Evolutionary conservation across 2,888 invertebrate genomes (phyloP).

Genomic region (Acanthosepion lycidas): DNA sequence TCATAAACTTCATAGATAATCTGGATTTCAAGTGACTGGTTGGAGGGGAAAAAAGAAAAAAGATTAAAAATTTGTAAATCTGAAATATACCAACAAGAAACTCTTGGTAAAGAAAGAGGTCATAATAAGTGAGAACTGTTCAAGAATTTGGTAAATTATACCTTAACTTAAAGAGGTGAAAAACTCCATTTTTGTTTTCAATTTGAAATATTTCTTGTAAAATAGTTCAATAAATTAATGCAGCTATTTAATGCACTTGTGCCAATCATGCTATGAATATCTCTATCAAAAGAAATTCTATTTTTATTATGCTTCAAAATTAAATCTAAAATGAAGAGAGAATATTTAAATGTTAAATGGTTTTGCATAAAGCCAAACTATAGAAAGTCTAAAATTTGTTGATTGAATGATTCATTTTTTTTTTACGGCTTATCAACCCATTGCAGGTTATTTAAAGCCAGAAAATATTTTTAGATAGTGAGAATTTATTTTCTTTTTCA

Average conservation of each 20-base stretch:
- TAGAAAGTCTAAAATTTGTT: too few species aligned
- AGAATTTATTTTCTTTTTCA: too few species aligned
- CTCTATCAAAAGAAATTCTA: not conserved
- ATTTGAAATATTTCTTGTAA: not conserved
- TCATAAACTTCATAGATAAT: conserved; percentile 85
- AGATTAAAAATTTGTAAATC: not conserved
- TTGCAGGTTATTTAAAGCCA: too few species aligned
- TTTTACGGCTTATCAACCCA: too few species aligned
- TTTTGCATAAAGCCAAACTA: too few species aligned
- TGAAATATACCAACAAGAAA: not conserved
- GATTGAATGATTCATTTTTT: too few species aligned
- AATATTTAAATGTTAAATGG: too few species aligned
- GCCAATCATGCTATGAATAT: not conserved
- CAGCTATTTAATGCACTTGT: not conserved
- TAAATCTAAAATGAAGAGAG: too few species aligned
- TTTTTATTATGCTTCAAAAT: too few species aligned
- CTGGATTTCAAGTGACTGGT: conserved; percentile 82
- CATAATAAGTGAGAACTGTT: not conserved
- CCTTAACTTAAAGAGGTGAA: not conserved
- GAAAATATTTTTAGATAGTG: too few species aligned
- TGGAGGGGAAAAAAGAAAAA: not conserved
- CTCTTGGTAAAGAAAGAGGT: not conserved
- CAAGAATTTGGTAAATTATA: not conserved
- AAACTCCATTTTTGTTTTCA: not conserved
- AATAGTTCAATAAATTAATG: not conserved